Evolutionary conservation across 2,888 invertebrate species (phyloP), one percentile per base, ranked within the genome.

Genomic region (Polydesmus complanatus): DNA sequence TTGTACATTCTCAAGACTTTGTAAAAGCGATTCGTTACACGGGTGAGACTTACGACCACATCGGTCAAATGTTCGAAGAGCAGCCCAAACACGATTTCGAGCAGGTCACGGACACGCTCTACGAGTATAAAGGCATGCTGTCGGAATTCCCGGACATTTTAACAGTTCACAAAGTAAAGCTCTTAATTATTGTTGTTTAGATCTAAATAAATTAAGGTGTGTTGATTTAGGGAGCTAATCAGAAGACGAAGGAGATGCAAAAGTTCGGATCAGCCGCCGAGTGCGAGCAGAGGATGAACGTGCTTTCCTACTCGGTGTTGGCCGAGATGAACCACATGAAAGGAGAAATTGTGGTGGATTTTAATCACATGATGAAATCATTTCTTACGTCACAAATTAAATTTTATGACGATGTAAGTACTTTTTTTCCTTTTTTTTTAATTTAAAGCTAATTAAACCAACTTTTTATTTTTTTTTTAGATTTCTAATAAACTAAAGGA

Each of bases 261-360:
- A 83, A 85, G 68, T 76, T 86, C 37, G 37, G 37, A 37, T 37
- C 37, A 68, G 83, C 77, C 59, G 79, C 81, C 47, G 84, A 86
- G 67, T 90, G 88, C 14, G 78, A 85, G 64, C 81, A 85, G 67
- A 81, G 93, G 68, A 88, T 91, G 1, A 95, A 97, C 73, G 83
- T 91, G 19, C 85, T 96, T 70, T 91, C 94, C 0, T 95, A 94
- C 72, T 85, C 92, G 1, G 82, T 93, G 63, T 81, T 96, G 73
- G 94, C 96, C 60, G 97, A 98, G 79, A 84, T 96, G 68, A 85
- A 86, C 68, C 92, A 96, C 74, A 95, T 97, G 73, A 91, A 93
- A 72, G 75, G 79, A 26, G 92, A 94, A 71, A 80, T 93, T 66
- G 86, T 89, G 54, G 80, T 80, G 50, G 94, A 97, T 76, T 81